Percentiles rank a stretch among this genome's conserved stretches.
phyloP scores from a whole-genome alignment of 2,797 vertebrate genomes.

The Okamejei kenojei region DNA sequence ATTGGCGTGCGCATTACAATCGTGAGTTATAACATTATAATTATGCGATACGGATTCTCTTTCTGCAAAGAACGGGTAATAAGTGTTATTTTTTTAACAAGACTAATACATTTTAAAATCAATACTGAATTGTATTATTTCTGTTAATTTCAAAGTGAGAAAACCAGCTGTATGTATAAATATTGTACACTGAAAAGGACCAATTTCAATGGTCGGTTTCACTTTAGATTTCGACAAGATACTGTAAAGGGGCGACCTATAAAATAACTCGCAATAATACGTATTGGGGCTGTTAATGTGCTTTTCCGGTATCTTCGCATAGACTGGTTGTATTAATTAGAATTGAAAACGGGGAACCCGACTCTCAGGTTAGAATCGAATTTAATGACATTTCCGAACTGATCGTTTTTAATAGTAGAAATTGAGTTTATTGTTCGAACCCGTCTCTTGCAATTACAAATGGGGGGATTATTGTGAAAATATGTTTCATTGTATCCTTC shows the following conservation, averaged over 20 bases:
- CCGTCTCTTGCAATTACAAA: neutral
- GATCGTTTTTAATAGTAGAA: neutral
- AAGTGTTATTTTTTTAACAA: neutral
- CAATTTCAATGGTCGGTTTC: neutral
- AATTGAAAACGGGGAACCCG: neutral
- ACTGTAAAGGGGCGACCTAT: neutral
- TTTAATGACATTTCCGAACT: neutral
- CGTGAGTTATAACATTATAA: neutral
- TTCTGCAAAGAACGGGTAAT: neutral
- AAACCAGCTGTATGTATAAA: neutral
- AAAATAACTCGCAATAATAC: neutral
- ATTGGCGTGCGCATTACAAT: neutral
- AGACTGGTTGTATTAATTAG: neutral
- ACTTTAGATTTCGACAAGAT: neutral
- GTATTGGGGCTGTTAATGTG: neutral
- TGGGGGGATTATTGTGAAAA: constrained; percentile 24
- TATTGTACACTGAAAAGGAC: neutral
- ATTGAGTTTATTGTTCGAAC: constrained; percentile 4
- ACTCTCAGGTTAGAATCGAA: neutral
- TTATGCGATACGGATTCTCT: neutral
- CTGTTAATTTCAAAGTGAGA: neutral
- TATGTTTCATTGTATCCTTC: constrained; percentile 24
- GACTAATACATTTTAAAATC: neutral
- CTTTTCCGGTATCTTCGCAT: neutral
- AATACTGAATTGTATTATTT: neutral